phyloP scores from a whole-genome alignment of 2,113 vertebrate genomes.

The Lasiurus borealis region DNA sequence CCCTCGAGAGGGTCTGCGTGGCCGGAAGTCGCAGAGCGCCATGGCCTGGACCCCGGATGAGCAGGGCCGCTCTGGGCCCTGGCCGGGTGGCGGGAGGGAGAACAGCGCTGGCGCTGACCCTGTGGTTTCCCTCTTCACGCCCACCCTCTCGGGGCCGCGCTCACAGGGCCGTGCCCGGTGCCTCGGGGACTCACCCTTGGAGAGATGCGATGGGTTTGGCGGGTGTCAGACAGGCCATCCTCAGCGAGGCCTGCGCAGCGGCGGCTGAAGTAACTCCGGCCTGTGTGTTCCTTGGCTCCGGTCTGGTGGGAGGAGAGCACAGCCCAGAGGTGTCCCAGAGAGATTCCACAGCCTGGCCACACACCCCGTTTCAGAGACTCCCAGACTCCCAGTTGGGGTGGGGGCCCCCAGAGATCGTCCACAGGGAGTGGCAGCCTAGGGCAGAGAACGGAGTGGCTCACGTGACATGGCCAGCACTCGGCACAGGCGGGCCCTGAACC shows the following conservation, averaged over 20 bases:
- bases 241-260: background rate
- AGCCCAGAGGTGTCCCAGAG: background rate
- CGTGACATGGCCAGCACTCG: background rate
- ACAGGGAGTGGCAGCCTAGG: background rate
- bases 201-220: background rate
- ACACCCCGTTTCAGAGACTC: background rate
- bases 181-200: constrained; percentile 58
- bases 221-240: background rate
- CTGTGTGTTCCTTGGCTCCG: too few species aligned
- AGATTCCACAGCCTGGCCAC: background rate
- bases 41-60: background rate
- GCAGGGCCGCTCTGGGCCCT: background rate
- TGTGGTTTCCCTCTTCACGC: background rate
- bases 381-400: background rate
- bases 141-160: background rate
- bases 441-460: background rate
- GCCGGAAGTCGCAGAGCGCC: background rate
- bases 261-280: background rate
- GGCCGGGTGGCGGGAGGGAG: background rate
- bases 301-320: constrained; percentile 1
- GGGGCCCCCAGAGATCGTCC: background rate
- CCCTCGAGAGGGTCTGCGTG: background rate
- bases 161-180: background rate
- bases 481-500: too few species aligned
- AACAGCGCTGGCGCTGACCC: background rate